Evolutionary conservation across 1,140 invertebrate species (phyloP).

Genomic region (Psix sp.): DNA sequence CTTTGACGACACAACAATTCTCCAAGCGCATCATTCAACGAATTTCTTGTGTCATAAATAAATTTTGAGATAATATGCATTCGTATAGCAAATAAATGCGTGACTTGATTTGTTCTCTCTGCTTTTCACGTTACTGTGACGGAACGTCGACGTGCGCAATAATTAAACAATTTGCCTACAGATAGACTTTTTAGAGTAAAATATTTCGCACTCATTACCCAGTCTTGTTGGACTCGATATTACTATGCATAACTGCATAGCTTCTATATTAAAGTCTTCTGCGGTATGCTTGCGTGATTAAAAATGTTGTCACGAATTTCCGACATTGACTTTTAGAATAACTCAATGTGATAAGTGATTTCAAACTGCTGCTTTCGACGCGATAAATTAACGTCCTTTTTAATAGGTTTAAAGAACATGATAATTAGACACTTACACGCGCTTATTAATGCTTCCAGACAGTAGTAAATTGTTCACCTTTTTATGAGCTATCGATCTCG

Average conservation of each 20-base stretch:
- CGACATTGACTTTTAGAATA: constrained; percentile 45
- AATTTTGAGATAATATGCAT: constrained; percentile 40
- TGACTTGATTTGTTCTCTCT: constrained; percentile 36
- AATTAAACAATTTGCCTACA: constrained; percentile 78
- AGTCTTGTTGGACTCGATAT: constrained; percentile 57
- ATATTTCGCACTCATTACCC: constrained; percentile 68
- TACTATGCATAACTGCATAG: constrained; percentile 75
- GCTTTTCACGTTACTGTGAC: constrained; percentile 40
- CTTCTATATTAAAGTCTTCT: constrained; percentile 73
- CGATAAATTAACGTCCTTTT: too few relatives aligned
- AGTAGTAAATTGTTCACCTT: too few relatives aligned
- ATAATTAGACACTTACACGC: too few relatives aligned
- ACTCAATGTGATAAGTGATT: constrained; percentile 54
- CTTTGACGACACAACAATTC: too few relatives aligned
- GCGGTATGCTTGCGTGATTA: constrained; percentile 74
- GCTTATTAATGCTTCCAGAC: too few relatives aligned
- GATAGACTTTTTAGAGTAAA: constrained; percentile 75
- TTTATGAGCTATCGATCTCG: too few relatives aligned
- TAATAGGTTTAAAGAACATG: too few relatives aligned
- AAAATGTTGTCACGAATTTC: constrained; percentile 72
- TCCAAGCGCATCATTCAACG: constrained; percentile 9
- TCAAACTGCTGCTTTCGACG: constrained; percentile 31
- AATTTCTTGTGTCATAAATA: constrained; percentile 22
- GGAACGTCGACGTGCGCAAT: constrained; percentile 52
- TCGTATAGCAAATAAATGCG: constrained; percentile 49